Conservation (phyloP, 2,888 invertebrate genomes). For the Hypselothyrea guttata region DNA sequence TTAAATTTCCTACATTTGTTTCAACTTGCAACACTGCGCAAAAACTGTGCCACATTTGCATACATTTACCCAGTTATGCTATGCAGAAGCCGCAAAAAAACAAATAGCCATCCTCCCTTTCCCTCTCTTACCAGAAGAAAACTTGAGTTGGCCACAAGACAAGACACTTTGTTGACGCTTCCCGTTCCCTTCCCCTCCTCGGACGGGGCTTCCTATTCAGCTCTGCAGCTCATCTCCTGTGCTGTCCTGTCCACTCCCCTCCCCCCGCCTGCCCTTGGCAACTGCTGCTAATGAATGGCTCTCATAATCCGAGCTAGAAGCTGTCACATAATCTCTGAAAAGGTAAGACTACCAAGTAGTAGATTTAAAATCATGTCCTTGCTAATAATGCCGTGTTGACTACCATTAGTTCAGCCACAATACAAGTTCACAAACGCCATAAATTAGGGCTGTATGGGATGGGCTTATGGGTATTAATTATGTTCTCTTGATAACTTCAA, state of each 20-base stretch:
- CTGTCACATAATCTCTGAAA: slow-evolving; percentile 42
- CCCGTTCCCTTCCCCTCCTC: too few relatives aligned
- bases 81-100: background rate
- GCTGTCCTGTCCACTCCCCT: too few relatives aligned
- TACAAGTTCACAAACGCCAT: too few relatives aligned
- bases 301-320: slow-evolving; percentile 39
- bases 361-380: too few relatives aligned
- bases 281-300: slow-evolving; percentile 58
- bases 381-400: too few relatives aligned
- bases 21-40: slow-evolving; percentile 63
- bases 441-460: too few relatives aligned
- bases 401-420: too few relatives aligned
- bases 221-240: too few relatives aligned
- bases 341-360: slow-evolving; percentile 15
- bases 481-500: too few relatives aligned
- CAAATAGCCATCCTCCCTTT: background rate
- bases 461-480: too few relatives aligned
- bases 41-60: slow-evolving; percentile 60
- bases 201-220: too few relatives aligned
- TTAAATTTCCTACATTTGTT: slow-evolving; percentile 52
- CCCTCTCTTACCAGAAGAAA: slow-evolving; percentile 7
- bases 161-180: slow-evolving; percentile 49
- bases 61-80: slow-evolving; percentile 34
- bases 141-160: slow-evolving; percentile 33
- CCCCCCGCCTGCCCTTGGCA: background rate